Percentiles rank a stretch among this genome's conserved stretches.
Conservation (phyloP, 2,797 vertebrate genomes). For the Pagetopsis macropterus region DNA sequence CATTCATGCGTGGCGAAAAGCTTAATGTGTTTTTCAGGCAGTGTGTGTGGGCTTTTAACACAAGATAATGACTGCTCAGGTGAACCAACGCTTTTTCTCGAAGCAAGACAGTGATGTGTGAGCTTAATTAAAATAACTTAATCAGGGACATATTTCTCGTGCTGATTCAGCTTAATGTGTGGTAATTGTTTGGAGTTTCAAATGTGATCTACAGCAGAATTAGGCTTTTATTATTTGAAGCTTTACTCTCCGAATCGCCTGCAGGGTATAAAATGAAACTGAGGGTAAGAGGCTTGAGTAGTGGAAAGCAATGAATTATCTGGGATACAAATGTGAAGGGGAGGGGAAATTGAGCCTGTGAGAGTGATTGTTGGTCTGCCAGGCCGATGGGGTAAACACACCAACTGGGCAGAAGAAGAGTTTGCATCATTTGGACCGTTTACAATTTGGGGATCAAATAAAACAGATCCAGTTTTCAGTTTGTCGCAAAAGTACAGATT, state of each 20-base stretch:
- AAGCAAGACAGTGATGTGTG: not conserved
- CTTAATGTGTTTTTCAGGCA: not conserved
- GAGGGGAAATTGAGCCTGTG: not conserved
- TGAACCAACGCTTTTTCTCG: not conserved
- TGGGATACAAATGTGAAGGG: not conserved
- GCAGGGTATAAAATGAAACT: not conserved
- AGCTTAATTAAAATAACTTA: not conserved
- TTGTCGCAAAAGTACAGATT: not conserved
- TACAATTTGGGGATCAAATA: not conserved
- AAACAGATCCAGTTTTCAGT: not conserved
- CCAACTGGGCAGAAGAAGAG: not conserved
- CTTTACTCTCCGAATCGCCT: not conserved
- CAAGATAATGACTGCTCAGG: not conserved
- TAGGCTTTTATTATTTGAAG: not conserved
- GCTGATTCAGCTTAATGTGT: not conserved
- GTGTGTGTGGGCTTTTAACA: not conserved
- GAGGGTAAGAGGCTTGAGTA: not conserved
- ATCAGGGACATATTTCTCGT: not conserved
- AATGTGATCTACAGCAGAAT: not conserved
- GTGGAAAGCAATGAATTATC: conserved; percentile 23
- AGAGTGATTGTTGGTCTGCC: not conserved
- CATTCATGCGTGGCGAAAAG: not conserved
- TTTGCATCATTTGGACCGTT: not conserved
- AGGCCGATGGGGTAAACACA: not conserved
- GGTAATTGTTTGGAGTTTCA: not conserved